Evolutionary conservation across 2,113 vertebrate genomes (phyloP).

Genomic region (Panthera uncia): DNA sequence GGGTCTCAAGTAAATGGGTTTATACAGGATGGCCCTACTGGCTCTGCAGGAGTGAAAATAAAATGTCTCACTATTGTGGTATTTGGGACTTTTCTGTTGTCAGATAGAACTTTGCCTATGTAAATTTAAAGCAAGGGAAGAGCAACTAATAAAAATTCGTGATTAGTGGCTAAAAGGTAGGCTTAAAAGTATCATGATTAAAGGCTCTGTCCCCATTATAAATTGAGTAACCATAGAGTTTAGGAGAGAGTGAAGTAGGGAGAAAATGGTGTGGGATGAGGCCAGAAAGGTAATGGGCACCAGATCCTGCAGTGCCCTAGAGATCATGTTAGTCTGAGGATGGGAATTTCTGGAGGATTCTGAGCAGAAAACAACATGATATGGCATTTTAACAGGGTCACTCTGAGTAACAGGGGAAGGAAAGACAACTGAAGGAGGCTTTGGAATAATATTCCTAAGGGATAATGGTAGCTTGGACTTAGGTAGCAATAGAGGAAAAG

Average conservation of each 20-base stretch:
- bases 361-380: not conserved
- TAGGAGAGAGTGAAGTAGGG: not conserved
- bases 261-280: not conserved
- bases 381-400: conserved; percentile 1
- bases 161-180: not conserved
- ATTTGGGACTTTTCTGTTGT: conserved; percentile 40
- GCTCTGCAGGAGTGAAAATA: conserved; percentile 53
- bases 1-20: conserved; percentile 72
- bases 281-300: not conserved
- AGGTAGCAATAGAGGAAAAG: not conserved
- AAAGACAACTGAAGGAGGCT: not conserved
- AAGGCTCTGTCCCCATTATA: not conserved
- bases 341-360: not conserved
- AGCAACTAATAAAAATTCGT: not conserved
- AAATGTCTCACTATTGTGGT: conserved; percentile 51
- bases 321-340: not conserved
- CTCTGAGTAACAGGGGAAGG: not conserved
- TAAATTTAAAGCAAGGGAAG: conserved; percentile 11
- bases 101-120: not conserved
- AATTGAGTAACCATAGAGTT: not conserved
- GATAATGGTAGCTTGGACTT: not conserved
- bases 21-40: conserved; percentile 39
- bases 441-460: not conserved
- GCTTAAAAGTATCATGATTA: not conserved
- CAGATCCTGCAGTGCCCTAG: not conserved